These are phyloP conservation scores for Charanyca ferruginea DNA, from an alignment of 2,888 invertebrate genomes.

Conservation along the genomic window DNA sequence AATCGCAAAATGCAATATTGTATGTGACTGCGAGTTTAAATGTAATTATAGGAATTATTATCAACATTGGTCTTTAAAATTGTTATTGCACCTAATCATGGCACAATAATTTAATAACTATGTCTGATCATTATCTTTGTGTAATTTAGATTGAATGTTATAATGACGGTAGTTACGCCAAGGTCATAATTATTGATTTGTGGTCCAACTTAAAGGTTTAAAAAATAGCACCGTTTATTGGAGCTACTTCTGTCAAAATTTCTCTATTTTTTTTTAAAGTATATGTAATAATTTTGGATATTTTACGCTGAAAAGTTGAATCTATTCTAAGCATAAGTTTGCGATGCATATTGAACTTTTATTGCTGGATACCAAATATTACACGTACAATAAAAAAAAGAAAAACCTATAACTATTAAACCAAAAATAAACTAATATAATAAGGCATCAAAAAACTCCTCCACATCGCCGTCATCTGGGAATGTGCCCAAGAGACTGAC, in stretches of 20 bases:
- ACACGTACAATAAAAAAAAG: no score
- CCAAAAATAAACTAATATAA: no score
- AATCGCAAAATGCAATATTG: constrained; percentile 45
- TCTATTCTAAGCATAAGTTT: no score
- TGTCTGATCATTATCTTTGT: constrained; percentile 49
- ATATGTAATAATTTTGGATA: no score
- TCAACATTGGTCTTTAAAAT: constrained; percentile 40
- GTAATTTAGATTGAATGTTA: constrained; percentile 55
- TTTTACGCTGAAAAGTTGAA: no score
- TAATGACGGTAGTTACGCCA: constrained; percentile 35
- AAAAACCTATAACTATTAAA: no score
- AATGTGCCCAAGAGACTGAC: no score
- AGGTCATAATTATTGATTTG: constrained; percentile 47
- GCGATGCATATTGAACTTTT: no score
- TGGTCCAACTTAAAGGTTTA: background rate
- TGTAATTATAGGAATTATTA: constrained; percentile 40
- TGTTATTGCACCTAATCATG: constrained; percentile 58
- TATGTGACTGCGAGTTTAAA: constrained; percentile 31
- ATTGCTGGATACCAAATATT: no score
- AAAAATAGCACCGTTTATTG: background rate
- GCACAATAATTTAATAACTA: constrained; percentile 48
- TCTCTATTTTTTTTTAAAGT: no score
- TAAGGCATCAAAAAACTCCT: no score
- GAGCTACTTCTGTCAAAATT: background rate
- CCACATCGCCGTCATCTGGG: no score